Conservation (phyloP, 1,140 invertebrate species). For the Amphibalanus amphitrite region DNA sequence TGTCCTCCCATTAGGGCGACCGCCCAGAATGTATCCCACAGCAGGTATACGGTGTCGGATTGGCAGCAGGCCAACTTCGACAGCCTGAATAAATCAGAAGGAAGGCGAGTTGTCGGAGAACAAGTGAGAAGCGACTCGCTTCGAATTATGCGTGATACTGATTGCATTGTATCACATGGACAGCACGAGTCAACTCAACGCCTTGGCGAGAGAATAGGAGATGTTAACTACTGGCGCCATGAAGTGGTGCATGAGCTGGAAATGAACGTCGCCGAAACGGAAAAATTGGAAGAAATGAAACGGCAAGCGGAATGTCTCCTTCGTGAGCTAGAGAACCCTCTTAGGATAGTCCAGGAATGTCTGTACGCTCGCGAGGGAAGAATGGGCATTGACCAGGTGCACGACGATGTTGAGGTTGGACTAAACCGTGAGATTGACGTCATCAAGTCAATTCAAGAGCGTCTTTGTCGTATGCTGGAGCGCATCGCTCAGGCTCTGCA, state of each 20-base stretch:
- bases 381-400: neutral
- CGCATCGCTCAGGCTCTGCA: neutral
- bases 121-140: neutral
- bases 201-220: conserved; percentile 73
- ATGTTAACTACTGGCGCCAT: conserved; percentile 82
- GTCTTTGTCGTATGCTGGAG: neutral
- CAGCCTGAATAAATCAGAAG: neutral
- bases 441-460: neutral
- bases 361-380: neutral
- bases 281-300: conserved; percentile 48
- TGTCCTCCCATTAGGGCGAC: neutral
- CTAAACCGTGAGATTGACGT: neutral
- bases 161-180: neutral
- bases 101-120: neutral
- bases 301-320: neutral
- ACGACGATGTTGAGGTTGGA: neutral
- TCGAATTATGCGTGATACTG: neutral
- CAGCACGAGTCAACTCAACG: conserved; percentile 31
- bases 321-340: neutral
- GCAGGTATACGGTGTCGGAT: neutral
- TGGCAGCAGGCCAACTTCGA: neutral
- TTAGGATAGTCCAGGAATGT: neutral
- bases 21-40: neutral
- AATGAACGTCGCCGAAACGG: conserved; percentile 60
- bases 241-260: conserved; percentile 72